phyloP scores from a whole-genome alignment of 2,888 invertebrate species.

The Plebejus anna region DNA sequence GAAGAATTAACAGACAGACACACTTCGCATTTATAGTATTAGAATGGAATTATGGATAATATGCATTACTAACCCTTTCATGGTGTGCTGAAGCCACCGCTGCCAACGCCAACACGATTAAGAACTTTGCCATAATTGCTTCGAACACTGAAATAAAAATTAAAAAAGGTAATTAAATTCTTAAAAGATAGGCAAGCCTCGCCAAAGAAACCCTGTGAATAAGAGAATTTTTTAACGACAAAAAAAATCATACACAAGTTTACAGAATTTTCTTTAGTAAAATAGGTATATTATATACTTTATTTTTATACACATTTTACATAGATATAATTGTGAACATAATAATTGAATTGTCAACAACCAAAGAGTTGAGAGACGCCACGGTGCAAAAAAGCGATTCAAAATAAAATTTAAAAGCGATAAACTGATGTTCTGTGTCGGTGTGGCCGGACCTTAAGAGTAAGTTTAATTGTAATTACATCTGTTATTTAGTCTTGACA shows the following conservation, averaged over 20 bases:
- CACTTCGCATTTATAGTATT: no score
- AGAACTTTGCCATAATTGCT: constrained; percentile 30
- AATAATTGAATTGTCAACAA: no score
- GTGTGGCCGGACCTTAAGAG: background rate
- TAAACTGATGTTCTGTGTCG: background rate
- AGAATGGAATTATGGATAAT: no score
- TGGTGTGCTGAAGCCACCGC: constrained; percentile 26
- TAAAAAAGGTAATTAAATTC: background rate
- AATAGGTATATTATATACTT: no score
- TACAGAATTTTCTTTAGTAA: no score
- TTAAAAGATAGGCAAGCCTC: no score
- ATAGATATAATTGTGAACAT: background rate
- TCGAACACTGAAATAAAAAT: constrained; percentile 29
- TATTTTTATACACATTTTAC: background rate
- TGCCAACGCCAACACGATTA: constrained; percentile 28
- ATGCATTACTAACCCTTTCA: constrained; percentile 23
- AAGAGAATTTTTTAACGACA: no score
- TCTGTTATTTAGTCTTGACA: background rate
- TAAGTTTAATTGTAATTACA: background rate
- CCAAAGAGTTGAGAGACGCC: no score
- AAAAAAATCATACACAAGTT: no score
- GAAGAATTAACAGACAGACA: no score
- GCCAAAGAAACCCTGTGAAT: no score
- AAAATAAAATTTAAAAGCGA: background rate
- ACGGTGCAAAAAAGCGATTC: no score